These are phyloP conservation scores for Acanthurus lineatus DNA, from an alignment of 2,797 vertebrate species.

Conservation along the genomic window DNA sequence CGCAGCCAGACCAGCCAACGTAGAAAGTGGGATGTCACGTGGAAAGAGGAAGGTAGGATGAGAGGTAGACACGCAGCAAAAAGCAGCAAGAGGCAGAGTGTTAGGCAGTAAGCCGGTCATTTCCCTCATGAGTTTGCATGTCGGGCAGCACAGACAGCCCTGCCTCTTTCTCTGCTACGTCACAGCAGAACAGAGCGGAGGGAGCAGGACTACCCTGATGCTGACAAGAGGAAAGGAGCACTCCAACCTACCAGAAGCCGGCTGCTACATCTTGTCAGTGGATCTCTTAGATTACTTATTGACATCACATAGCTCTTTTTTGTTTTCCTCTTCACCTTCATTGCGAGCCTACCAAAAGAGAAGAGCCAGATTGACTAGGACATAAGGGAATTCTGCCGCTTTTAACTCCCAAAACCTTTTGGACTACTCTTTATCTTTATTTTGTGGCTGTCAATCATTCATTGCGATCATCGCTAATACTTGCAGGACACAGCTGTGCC, in stretches of 20 bases:
- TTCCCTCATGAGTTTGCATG: constrained; percentile 66
- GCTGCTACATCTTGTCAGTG: constrained; percentile 59
- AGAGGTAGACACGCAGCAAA: constrained; percentile 59
- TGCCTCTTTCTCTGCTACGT: constrained; percentile 74
- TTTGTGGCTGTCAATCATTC: constrained; percentile 24
- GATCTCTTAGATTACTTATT: constrained; percentile 30
- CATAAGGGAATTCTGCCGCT: constrained; percentile 20
- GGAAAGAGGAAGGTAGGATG: constrained; percentile 49
- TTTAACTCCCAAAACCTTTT: constrained; percentile 51
- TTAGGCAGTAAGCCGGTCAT: constrained; percentile 52
- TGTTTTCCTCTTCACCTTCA: constrained; percentile 8
- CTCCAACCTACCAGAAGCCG: constrained; percentile 51
- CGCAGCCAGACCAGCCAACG: constrained; percentile 22
- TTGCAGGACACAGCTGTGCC: constrained; percentile 24
- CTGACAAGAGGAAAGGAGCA: constrained; percentile 64
- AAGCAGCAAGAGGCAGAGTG: constrained; percentile 35
- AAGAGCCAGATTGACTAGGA: constrained; percentile 20
- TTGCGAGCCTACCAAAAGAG: constrained; percentile 16
- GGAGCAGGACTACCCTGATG: constrained; percentile 70
- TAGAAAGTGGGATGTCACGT: constrained; percentile 49
- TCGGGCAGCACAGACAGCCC: constrained; percentile 63
- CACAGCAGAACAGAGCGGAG: constrained; percentile 63
- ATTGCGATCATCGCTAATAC: neutral
- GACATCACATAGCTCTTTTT: constrained; percentile 22
- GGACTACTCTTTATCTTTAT: constrained; percentile 42